Conservation (phyloP, 2,113 vertebrate genomes). For the Neopipo cinnamomea region DNA sequence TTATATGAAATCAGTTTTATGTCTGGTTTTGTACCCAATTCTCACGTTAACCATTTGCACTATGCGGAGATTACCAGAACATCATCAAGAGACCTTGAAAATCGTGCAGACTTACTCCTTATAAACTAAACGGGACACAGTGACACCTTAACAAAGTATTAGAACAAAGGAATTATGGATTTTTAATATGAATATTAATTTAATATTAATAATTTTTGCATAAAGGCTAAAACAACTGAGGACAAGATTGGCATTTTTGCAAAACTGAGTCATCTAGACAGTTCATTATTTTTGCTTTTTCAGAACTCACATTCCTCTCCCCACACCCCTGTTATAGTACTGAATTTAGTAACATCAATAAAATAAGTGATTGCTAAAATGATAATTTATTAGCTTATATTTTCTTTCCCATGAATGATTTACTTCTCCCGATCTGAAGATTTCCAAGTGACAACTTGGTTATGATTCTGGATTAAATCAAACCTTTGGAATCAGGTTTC, state of each 20-base stretch:
- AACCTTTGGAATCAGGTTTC: not conserved
- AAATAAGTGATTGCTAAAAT: not conserved
- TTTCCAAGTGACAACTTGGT: not conserved
- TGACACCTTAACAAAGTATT: not conserved
- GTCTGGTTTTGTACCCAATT: not conserved
- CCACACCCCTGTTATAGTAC: accelerated
- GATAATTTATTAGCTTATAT: not conserved
- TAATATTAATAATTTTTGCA: not conserved
- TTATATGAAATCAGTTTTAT: not conserved
- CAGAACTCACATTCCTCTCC: not conserved
- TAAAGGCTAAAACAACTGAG: not conserved
- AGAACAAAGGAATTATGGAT: not conserved
- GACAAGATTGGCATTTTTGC: not conserved
- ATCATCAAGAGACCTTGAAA: not conserved
- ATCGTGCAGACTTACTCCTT: not conserved
- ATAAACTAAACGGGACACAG: not conserved
- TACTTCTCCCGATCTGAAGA: not conserved
- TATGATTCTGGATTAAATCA: not conserved
- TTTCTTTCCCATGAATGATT: not conserved
- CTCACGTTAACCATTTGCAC: not conserved
- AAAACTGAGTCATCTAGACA: not conserved
- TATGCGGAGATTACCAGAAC: not conserved
- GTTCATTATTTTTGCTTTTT: not conserved
- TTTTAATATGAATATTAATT: not conserved
- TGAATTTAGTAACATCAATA: not conserved